These are phyloP conservation scores for Sminthurides aquaticus DNA, from an alignment of 2,888 invertebrate species.

Conservation along the genomic window DNA sequence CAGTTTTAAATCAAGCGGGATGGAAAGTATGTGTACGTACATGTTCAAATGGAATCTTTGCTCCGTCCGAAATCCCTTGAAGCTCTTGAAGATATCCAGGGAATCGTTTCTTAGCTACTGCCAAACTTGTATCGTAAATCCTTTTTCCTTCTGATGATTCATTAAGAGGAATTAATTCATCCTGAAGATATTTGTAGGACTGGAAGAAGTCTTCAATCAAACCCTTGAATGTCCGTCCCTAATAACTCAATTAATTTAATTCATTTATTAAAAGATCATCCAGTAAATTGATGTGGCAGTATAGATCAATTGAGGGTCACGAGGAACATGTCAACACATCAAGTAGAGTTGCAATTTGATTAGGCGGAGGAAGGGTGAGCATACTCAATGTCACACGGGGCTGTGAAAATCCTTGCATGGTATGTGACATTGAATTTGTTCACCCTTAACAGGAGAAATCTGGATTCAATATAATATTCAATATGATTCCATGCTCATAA, in stretches of 20 bases:
- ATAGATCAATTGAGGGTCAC: no score
- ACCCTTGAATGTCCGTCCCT: slow-evolving; percentile 72
- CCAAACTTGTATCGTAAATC: slow-evolving; percentile 67
- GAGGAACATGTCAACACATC: no score
- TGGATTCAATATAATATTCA: background rate
- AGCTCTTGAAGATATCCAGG: slow-evolving; percentile 77
- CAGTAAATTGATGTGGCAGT: no score
- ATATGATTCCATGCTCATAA: background rate
- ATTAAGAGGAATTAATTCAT: slow-evolving; percentile 63
- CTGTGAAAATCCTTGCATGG: no score
- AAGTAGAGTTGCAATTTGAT: no score
- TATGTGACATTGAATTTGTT: no score
- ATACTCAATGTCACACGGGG: no score
- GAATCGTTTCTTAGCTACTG: slow-evolving; percentile 60
- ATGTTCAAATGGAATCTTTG: slow-evolving; percentile 72
- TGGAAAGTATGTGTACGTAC: slow-evolving; percentile 52
- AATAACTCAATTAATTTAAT: no score
- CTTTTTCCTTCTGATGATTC: slow-evolving; percentile 60
- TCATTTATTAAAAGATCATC: no score
- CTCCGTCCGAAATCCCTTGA: slow-evolving; percentile 77
- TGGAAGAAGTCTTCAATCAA: slow-evolving; percentile 64
- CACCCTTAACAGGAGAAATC: no score
- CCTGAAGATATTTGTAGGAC: slow-evolving; percentile 56
- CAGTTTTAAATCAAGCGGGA: background rate
- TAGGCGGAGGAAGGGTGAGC: no score